Percentiles rank a stretch among this genome's conserved stretches.
Evolutionary conservation across 2,888 invertebrate genomes (phyloP).

Genomic region (Scaptomyza polygonia): DNA sequence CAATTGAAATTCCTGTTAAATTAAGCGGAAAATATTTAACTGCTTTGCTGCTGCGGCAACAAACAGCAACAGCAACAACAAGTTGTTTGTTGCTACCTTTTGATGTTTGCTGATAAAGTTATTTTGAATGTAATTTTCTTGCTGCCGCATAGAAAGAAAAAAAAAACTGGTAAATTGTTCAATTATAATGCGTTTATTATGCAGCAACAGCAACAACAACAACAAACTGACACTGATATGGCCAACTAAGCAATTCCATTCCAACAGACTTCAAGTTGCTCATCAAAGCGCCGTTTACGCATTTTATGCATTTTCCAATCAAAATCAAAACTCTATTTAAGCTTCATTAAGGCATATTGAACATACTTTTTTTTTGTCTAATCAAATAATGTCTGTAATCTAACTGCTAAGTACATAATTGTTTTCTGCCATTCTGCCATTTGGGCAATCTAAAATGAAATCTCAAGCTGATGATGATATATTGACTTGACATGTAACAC

Average conservation of each 20-base stretch:
- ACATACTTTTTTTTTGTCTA: no score
- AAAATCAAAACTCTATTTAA: no score
- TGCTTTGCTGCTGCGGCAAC: constrained; percentile 54
- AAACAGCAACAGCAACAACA: constrained; percentile 6
- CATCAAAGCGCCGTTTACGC: constrained; percentile 26
- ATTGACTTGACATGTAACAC: constrained; percentile 21
- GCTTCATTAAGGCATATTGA: no score
- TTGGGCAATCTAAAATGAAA: not conserved
- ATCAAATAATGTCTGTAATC: no score
- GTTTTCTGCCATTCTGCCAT: not conserved
- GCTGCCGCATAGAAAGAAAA: constrained; percentile 29
- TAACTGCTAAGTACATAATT: not conserved
- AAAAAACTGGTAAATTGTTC: constrained; percentile 83
- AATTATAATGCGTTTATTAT: constrained; percentile 82
- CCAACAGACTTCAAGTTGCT: constrained; percentile 8
- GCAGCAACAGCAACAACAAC: constrained; percentile 18
- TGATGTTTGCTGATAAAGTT: constrained; percentile 69
- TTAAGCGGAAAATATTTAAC: constrained; percentile 82
- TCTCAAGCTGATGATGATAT: constrained; percentile 37
- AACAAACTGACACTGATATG: constrained; percentile 50
- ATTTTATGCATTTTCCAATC: constrained; percentile 23
- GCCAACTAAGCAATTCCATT: constrained; percentile 16
- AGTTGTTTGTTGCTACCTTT: constrained; percentile 50
- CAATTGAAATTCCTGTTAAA: constrained; percentile 83
- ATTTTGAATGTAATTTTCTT: constrained; percentile 66